phyloP scores from a whole-genome alignment of 2,888 invertebrate species.

The Hirtodrosophila cameraria region DNA sequence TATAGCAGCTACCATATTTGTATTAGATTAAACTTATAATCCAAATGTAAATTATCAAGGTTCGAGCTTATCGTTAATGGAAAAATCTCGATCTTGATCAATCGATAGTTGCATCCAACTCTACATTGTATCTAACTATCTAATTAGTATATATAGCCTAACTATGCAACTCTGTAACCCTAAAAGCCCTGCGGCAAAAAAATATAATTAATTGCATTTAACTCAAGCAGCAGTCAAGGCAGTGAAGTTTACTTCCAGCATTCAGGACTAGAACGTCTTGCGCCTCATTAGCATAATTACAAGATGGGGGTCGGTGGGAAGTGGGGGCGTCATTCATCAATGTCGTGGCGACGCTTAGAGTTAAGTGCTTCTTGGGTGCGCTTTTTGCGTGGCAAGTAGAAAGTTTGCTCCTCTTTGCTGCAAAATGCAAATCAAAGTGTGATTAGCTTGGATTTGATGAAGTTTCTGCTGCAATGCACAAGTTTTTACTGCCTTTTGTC shows the following conservation, averaged over 20 bases:
- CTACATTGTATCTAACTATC: conserved; percentile 6
- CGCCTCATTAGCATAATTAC: conserved; percentile 76
- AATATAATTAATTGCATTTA: conserved; percentile 76
- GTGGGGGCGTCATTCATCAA: conserved; percentile 65
- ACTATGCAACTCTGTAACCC: conserved; percentile 15
- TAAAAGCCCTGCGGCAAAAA: conserved; percentile 46
- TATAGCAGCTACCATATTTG: no score
- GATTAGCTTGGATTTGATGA: conserved; percentile 76
- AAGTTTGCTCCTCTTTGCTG: conserved; percentile 48
- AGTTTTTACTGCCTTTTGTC: conserved; percentile 41
- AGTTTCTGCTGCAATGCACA: conserved; percentile 72
- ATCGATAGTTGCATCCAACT: no score
- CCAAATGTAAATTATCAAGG: no score
- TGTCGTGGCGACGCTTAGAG: conserved; percentile 62
- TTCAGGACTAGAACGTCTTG: conserved; percentile 41
- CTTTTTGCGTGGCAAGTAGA: conserved; percentile 50
- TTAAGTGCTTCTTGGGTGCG: conserved; percentile 65
- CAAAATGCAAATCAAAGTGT: conserved; percentile 77
- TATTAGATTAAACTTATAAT: no score
- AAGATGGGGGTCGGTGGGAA: conserved; percentile 29
- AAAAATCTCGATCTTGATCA: no score
- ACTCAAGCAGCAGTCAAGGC: conserved; percentile 57
- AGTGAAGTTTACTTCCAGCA: conserved; percentile 61
- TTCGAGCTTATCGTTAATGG: no score
- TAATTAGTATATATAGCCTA: conserved; percentile 16